These are phyloP conservation scores for Hypanus sabinus DNA, from an alignment of 2,113 vertebrate species.

Conservation along the genomic window DNA sequence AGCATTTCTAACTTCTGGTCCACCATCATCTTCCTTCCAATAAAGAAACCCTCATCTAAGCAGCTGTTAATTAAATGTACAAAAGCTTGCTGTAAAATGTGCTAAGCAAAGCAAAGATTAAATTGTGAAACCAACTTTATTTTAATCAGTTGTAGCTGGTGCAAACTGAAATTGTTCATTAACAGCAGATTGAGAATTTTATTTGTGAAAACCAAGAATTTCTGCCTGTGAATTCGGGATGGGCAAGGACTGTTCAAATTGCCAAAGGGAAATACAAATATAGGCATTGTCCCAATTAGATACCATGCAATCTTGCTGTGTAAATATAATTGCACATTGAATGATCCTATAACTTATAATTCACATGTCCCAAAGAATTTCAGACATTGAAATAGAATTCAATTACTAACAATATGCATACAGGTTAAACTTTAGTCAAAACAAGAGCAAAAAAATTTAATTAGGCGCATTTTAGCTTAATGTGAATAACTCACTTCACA, in stretches of 20 bases:
- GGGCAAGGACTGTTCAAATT: background rate
- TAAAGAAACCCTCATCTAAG: background rate
- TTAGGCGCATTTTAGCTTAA: background rate
- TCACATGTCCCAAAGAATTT: background rate
- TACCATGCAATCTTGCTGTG: background rate
- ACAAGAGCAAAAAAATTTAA: background rate
- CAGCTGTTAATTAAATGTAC: background rate
- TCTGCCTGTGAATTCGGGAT: background rate
- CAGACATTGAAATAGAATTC: background rate
- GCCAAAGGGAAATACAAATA: conserved; percentile 3
- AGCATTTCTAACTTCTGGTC: background rate
- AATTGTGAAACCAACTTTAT: background rate
- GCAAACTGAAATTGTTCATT: background rate
- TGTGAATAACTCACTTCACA: background rate
- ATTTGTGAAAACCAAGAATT: background rate
- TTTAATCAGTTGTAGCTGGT: background rate
- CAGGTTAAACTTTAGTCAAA: background rate
- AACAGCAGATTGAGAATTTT: background rate
- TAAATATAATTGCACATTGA: background rate
- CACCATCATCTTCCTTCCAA: background rate
- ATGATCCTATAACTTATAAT: conserved; percentile 1
- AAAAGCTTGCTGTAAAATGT: background rate
- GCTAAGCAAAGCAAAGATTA: background rate
- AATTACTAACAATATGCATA: conserved; percentile 1
- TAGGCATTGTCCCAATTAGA: background rate